These are phyloP conservation scores for Bilobella aurantiaca DNA, from an alignment of 1,140 invertebrate species.

Conservation along the genomic window DNA sequence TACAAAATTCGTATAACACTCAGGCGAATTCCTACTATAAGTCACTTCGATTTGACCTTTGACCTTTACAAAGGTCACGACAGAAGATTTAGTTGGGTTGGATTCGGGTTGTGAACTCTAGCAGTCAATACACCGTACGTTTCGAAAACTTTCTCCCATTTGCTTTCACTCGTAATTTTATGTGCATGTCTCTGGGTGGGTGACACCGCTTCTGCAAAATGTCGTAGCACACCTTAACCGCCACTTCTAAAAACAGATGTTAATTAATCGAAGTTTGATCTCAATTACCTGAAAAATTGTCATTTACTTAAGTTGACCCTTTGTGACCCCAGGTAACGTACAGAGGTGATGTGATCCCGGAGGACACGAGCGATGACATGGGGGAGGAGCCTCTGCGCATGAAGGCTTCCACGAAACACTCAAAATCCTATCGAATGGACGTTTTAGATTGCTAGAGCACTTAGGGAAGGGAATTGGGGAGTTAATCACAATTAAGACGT, in stretches of 20 bases:
- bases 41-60: not conserved
- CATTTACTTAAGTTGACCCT: conserved; percentile 7
- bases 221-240: too few relatives aligned
- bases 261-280: not conserved
- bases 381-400: conserved; percentile 25
- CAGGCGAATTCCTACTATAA: conserved; percentile 5
- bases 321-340: conserved; percentile 26
- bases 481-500: not conserved
- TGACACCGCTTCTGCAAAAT: too few relatives aligned
- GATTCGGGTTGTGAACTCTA: too few relatives aligned
- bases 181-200: too few relatives aligned
- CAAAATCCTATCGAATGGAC: conserved; percentile 32
- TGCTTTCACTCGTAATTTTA: too few relatives aligned
- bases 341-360: conserved; percentile 28
- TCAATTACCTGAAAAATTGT: not conserved
- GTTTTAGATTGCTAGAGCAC: conserved; percentile 30
- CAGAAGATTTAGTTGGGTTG: not conserved
- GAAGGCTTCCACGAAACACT: conserved; percentile 13
- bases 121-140: not conserved
- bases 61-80: not conserved
- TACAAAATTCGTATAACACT: not conserved
- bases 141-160: not conserved
- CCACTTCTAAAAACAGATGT: too few relatives aligned
- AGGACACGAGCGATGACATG: conserved; percentile 29
- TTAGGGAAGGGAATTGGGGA: not conserved